Percentiles rank a stretch among this genome's conserved stretches.
These are phyloP conservation scores for Lycocerus yunnanus DNA, from an alignment of 2,888 invertebrate species.

Conservation along the genomic window DNA sequence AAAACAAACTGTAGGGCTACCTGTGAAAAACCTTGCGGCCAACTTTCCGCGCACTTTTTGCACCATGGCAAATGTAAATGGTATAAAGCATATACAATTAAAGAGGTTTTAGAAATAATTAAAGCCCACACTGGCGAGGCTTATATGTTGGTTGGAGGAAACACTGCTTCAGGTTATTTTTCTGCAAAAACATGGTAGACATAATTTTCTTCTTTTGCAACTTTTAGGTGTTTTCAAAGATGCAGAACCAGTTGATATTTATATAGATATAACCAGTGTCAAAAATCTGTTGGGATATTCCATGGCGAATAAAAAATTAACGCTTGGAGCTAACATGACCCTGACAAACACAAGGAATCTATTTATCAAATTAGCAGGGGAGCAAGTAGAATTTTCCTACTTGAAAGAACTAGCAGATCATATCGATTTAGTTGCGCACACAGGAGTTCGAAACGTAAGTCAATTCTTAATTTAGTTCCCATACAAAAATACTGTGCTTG, in stretches of 20 bases:
- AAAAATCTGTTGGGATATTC: constrained; percentile 59
- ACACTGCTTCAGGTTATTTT: constrained; percentile 72
- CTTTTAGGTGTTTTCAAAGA: constrained; percentile 53
- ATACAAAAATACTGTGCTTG: too few species aligned
- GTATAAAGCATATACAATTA: constrained; percentile 61
- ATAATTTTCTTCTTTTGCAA: background rate
- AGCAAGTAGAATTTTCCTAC: too few species aligned
- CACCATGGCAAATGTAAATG: constrained; percentile 52
- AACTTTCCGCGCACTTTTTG: background rate
- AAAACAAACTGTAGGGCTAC: background rate
- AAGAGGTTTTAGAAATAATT: constrained; percentile 58
- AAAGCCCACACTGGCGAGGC: constrained; percentile 55
- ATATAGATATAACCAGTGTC: constrained; percentile 68
- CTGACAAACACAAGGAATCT: constrained; percentile 61
- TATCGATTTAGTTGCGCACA: too few species aligned
- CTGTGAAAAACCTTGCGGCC: background rate
- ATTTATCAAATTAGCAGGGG: too few species aligned
- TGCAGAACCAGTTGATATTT: constrained; percentile 50
- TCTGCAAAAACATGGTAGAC: background rate
- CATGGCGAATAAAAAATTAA: constrained; percentile 55
- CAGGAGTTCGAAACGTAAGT: too few species aligned
- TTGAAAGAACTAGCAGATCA: too few species aligned
- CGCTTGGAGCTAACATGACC: constrained; percentile 65
- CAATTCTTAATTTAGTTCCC: too few species aligned
- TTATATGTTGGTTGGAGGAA: constrained; percentile 71